Evolutionary conservation across 2,113 vertebrate species (phyloP).

Genomic region (Chionodraco myersi): DNA sequence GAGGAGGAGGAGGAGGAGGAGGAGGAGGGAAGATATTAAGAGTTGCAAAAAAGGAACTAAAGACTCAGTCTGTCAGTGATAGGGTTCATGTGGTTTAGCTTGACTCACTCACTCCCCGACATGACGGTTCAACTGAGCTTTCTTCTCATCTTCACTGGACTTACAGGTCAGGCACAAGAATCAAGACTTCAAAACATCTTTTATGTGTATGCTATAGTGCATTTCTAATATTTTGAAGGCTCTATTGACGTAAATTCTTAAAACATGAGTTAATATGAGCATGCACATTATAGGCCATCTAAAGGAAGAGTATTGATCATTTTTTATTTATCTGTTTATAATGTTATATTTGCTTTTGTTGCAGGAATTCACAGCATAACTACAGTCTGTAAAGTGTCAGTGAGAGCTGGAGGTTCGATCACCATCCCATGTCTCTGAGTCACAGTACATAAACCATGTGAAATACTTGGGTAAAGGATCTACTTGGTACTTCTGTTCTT

Average conservation of each 20-base stretch:
- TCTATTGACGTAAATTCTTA: neutral
- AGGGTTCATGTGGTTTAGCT: neutral
- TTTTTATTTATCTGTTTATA: neutral
- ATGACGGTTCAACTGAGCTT: too few species aligned
- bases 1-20: too few species aligned
- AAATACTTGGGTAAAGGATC: conserved; percentile 65
- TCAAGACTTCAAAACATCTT: too few species aligned
- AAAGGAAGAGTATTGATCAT: too few species aligned
- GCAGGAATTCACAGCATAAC: conserved; percentile 39
- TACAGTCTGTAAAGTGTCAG: conserved; percentile 42
- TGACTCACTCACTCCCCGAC: neutral
- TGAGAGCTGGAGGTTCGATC: conserved; percentile 34
- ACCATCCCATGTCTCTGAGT: conserved; percentile 58
- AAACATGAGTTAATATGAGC: too few species aligned
- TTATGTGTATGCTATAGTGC: neutral
- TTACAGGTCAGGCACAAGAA: too few species aligned
- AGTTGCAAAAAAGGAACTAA: conserved; percentile 34
- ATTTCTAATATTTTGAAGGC: neutral
- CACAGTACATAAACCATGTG: neutral
- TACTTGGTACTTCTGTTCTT: fast-evolving
- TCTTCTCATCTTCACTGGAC: too few species aligned
- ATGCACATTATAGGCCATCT: too few species aligned
- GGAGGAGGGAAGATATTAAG: too few species aligned
- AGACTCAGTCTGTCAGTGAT: neutral
- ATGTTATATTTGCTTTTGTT: neutral